These are phyloP conservation scores for Eueremaeus valkanovi DNA, from an alignment of 2,888 invertebrate species.

Conservation along the genomic window DNA sequence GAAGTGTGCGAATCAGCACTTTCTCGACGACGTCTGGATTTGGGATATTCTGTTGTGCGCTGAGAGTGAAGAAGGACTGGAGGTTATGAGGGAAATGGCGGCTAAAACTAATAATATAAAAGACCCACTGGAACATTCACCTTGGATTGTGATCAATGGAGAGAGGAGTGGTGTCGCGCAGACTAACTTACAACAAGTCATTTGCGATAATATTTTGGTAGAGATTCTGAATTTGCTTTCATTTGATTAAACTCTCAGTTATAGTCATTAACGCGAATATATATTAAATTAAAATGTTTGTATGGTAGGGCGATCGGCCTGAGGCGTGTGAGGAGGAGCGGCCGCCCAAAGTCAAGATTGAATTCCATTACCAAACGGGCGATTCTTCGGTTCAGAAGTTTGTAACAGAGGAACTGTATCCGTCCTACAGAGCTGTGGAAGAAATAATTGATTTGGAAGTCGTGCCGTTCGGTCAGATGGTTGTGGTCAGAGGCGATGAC, in stretches of 20 bases:
- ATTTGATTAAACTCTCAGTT: not conserved
- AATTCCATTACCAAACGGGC: conserved; percentile 32
- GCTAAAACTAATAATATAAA: not conserved
- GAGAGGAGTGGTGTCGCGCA: conserved; percentile 8
- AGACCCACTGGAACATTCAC: conserved; percentile 4
- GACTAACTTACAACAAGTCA: not conserved
- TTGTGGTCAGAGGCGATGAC: not conserved
- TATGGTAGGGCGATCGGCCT: conserved; percentile 23
- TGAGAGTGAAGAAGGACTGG: not conserved
- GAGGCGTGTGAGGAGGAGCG: not conserved
- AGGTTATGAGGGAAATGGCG: conserved; percentile 14
- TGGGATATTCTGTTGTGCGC: not conserved
- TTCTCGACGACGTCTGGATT: conserved; percentile 12
- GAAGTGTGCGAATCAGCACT: conserved; percentile 3
- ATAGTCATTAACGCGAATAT: not conserved
- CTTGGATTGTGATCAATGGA: conserved; percentile 33
- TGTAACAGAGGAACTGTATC: conserved; percentile 29
- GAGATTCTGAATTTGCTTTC: not conserved
- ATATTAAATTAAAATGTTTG: no score
- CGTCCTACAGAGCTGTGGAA: conserved; percentile 28
- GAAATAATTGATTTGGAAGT: conserved; percentile 37
- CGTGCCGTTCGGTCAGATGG: conserved; percentile 25
- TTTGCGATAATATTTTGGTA: conserved; percentile 31
- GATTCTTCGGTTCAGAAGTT: not conserved
- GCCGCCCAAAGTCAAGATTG: conserved; percentile 32